Conservation (phyloP, 2,797 vertebrate species). For the Danionella dracula region DNA sequence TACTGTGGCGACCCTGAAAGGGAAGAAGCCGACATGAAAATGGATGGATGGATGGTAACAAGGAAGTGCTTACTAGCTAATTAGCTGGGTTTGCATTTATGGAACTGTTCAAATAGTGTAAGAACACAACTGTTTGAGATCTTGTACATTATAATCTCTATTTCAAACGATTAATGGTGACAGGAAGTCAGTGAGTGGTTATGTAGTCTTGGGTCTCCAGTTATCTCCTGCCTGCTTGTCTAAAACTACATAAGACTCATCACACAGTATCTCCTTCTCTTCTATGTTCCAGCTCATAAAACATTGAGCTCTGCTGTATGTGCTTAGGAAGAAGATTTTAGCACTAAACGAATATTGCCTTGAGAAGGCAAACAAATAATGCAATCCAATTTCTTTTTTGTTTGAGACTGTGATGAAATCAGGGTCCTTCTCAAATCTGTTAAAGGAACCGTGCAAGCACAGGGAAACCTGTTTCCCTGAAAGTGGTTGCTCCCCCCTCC, state of each 20-base stretch:
- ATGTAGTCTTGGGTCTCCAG: too few species aligned
- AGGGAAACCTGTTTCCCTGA: constrained; percentile 44
- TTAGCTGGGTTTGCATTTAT: too few species aligned
- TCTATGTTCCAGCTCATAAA: neutral
- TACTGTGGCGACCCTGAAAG: too few species aligned
- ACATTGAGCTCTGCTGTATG: neutral
- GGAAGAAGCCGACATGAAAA: too few species aligned
- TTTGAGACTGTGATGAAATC: constrained; percentile 47
- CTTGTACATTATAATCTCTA: too few species aligned
- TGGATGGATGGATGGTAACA: too few species aligned
- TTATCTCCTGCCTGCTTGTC: too few species aligned
- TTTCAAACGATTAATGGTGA: too few species aligned
- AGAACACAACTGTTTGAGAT: too few species aligned
- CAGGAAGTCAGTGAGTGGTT: too few species aligned
- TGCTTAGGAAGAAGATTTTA: neutral
- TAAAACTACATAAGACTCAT: neutral
- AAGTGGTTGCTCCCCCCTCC: constrained; percentile 13
- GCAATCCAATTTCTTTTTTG: constrained; percentile 35
- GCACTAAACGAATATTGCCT: constrained; percentile 1
- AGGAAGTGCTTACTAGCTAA: too few species aligned
- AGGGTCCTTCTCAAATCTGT: constrained; percentile 3
- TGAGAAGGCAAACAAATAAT: neutral
- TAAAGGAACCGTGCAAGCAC: constrained; percentile 39
- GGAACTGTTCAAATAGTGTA: too few species aligned
- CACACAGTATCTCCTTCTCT: neutral